Percentiles rank a stretch among this genome's conserved stretches.
Evolutionary conservation across 2,888 invertebrate species (phyloP).

Genomic region (Dendrolimus pini): DNA sequence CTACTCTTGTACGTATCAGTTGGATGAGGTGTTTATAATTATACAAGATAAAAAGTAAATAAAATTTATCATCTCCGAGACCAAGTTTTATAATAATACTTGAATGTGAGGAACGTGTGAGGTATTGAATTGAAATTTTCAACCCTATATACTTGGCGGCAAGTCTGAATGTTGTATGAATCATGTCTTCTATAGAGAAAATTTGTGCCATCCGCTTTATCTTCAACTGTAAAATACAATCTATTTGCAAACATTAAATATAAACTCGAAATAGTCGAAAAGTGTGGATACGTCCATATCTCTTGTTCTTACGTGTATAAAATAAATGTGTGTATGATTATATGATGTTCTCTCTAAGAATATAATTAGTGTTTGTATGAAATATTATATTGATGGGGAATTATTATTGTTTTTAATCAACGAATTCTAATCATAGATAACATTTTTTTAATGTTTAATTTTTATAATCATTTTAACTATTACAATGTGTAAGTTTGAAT

Average conservation of each 20-base stretch:
- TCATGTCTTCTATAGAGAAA: constrained; percentile 7
- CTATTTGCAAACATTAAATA: constrained; percentile 30
- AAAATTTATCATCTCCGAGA: constrained; percentile 52
- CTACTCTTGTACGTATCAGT: constrained; percentile 44
- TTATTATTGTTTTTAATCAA: neutral
- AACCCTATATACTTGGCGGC: constrained; percentile 6
- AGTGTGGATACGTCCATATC: constrained; percentile 55
- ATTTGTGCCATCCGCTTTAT: constrained; percentile 68
- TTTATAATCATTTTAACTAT: too few species aligned
- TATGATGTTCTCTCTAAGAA: constrained; percentile 27
- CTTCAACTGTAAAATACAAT: constrained; percentile 58
- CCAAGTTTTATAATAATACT: constrained; percentile 43
- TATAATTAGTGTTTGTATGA: constrained; percentile 6
- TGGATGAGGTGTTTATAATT: constrained; percentile 17
- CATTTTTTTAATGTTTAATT: too few species aligned
- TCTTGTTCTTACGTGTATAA: constrained; percentile 32
- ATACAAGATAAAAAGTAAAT: constrained; percentile 22
- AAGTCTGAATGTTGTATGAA: constrained; percentile 9
- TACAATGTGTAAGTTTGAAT: too few species aligned
- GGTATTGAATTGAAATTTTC: constrained; percentile 11
- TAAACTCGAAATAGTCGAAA: constrained; percentile 23
- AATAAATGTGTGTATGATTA: constrained; percentile 35
- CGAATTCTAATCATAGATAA: too few species aligned
- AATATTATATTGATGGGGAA: neutral
- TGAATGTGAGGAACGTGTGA: constrained; percentile 25